phyloP scores from a whole-genome alignment of 1,140 invertebrate species.

The Bursaphelenchus mucronatus region DNA sequence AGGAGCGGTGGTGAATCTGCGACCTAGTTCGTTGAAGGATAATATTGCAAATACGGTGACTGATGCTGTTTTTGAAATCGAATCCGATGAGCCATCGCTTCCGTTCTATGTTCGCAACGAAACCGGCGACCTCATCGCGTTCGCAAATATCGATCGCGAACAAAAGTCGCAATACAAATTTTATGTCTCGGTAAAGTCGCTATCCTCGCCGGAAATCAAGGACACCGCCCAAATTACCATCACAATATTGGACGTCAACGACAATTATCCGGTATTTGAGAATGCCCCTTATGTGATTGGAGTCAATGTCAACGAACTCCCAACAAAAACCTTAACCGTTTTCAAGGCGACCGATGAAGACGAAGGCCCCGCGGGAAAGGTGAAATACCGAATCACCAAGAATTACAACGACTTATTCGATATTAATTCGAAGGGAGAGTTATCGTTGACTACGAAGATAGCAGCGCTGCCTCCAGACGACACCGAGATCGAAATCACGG shows the following conservation, averaged over 20 bases:
- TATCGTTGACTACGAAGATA: constrained; percentile 15
- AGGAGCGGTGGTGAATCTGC: constrained; percentile 44
- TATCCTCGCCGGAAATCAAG: constrained; percentile 3
- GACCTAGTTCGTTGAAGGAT: constrained; percentile 30
- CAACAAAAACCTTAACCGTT: constrained; percentile 24
- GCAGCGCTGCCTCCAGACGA: constrained; percentile 19
- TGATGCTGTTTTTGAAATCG: constrained; percentile 28
- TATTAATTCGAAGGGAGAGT: constrained; percentile 27
- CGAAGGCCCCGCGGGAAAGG: constrained; percentile 31
- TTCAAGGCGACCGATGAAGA: constrained; percentile 47
- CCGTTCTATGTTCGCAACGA: constrained; percentile 51
- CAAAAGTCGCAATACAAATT: constrained; percentile 36
- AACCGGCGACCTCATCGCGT: constrained; percentile 49
- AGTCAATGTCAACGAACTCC: constrained; percentile 24
- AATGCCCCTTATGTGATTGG: constrained; percentile 33
- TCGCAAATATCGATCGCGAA: constrained; percentile 54
- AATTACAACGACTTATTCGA: constrained; percentile 27
- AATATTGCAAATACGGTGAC: constrained; percentile 5
- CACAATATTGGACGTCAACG: constrained; percentile 56
- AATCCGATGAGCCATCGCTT: constrained; percentile 27
- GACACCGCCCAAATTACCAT: constrained; percentile 36
- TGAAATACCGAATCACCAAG: constrained; percentile 40
- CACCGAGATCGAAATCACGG: constrained; percentile 29
- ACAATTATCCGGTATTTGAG: constrained; percentile 53
- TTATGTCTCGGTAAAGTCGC: constrained; percentile 32